Conservation (phyloP, 1,140 invertebrate species). For the Diabrotica undecimpunctata region DNA sequence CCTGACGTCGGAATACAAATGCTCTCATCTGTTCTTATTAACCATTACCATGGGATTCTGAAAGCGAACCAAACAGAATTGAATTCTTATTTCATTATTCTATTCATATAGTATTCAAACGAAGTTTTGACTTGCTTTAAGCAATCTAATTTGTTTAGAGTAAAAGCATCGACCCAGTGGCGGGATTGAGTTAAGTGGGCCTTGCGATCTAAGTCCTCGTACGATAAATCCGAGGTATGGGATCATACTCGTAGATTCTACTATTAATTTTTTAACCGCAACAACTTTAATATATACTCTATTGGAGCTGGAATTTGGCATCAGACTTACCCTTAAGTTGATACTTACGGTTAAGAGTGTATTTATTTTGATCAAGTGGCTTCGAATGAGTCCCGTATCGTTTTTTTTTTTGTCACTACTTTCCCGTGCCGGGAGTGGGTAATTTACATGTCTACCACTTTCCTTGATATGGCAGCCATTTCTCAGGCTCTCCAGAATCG, state of each 20-base stretch:
- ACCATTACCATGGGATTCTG: constrained; percentile 73
- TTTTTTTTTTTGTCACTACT: constrained; percentile 84
- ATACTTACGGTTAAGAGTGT: too few species aligned
- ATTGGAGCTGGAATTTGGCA: constrained; percentile 70
- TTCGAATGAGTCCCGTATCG: constrained; percentile 64
- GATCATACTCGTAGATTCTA: constrained; percentile 62
- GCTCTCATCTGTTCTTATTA: constrained; percentile 71
- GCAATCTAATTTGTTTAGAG: constrained; percentile 84
- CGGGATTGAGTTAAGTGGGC: constrained; percentile 21
- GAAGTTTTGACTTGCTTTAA: constrained; percentile 66
- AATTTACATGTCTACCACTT: constrained; percentile 56
- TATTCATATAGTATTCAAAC: constrained; percentile 73
- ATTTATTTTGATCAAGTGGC: constrained; percentile 69
- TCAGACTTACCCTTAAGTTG: constrained; percentile 55
- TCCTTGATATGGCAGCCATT: constrained; percentile 82
- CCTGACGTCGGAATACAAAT: constrained; percentile 72
- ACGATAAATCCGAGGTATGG: constrained; percentile 55
- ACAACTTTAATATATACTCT: constrained; percentile 79
- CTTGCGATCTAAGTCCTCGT: background rate
- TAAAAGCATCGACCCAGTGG: constrained; percentile 64
- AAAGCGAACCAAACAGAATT: constrained; percentile 73
- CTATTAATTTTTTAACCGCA: constrained; percentile 76
- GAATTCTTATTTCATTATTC: constrained; percentile 77
- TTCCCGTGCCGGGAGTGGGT: constrained; percentile 78
- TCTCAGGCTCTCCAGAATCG: constrained; percentile 70